Base-by-base conservation (phyloP, 2,888 invertebrate genomes). In the Trachelus tabidus region DNA sequence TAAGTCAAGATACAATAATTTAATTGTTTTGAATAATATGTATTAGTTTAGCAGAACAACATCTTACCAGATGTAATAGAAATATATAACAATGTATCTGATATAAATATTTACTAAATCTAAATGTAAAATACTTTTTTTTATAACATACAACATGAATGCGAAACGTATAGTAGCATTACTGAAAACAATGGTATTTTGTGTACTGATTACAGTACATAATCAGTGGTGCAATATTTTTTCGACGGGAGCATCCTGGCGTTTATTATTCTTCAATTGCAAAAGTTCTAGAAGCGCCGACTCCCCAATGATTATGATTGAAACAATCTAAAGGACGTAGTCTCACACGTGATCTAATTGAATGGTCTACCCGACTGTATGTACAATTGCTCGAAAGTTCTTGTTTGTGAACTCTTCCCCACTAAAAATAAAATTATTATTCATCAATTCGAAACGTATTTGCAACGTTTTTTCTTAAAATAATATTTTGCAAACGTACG, bases 271-370 rank as follows among this genome's bases (percentile, higher is more conserved):
- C 79, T 80, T 68, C 83, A 77, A 79, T 81, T 81, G 80, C 81
- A 83, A 85, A 85, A 83, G 84, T 85, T 85, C 85, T 81, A 83
- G 85, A 85, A 79, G 75, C 80, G 78, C 79, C 78, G 76, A 82
- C 82, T 82, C 82, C 79, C 80, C 80, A 80, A 83, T 83, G 80
- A 85, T 84, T 83, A 83, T 83, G 80, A 85, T 84, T 83, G 84
- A 82, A 85, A 84, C 80, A 83, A 81, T 85, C 83, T 85, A 80
- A 81, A 80, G 75, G 80, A 75, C 78, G 80, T 76, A 78, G 68
- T 81, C 56, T 23, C 78, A 80, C 81, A 79, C 81, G 79, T 83
- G 82, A 84, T 80, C 77, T 82, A 81, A 83, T 83, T 82, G 80
- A 80, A 40, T 79, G 73, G 77, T 79, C 81, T 75, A 79, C 80